These are phyloP conservation scores for Hyalella azteca DNA, from an alignment of 2,888 invertebrate species.

Conservation along the genomic window DNA sequence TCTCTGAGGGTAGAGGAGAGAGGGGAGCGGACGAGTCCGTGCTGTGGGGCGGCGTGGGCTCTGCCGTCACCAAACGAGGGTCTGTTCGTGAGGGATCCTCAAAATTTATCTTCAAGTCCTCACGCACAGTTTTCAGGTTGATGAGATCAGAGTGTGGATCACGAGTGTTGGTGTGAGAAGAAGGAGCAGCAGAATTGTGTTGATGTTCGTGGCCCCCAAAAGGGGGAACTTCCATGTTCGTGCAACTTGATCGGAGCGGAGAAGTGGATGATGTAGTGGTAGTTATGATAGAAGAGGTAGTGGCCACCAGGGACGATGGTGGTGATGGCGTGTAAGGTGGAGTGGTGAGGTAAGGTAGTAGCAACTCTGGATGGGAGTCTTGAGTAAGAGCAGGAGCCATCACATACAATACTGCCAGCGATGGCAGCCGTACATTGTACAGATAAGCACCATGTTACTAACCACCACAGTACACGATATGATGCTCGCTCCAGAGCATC, in stretches of 20 bases:
- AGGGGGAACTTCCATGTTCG: conserved; percentile 33
- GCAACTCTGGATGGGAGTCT: conserved; percentile 49
- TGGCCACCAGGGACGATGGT: conserved; percentile 12
- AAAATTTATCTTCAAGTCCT: conserved; percentile 1
- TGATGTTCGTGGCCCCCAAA: conserved; percentile 29
- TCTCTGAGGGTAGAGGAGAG: conserved; percentile 3
- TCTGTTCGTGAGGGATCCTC: background rate
- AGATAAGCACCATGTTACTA: background rate
- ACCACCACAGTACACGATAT: background rate
- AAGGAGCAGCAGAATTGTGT: conserved; percentile 4
- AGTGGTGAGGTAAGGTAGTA: conserved; percentile 53
- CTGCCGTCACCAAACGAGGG: background rate
- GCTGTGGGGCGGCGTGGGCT: conserved; percentile 35
- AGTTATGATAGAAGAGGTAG: background rate
- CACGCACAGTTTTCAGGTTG: background rate
- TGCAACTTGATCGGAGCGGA: conserved; percentile 36
- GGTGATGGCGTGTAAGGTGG: conserved; percentile 47
- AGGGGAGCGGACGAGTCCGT: conserved; percentile 25
- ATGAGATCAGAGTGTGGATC: background rate
- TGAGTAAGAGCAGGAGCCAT: conserved; percentile 58
- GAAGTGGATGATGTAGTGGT: conserved; percentile 38
- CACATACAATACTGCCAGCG: conserved; percentile 40
- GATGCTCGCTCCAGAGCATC: too few relatives aligned
- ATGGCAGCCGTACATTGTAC: background rate
- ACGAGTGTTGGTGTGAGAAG: background rate